Percentiles rank a stretch among this genome's conserved stretches.
Conservation (phyloP, 1,140 invertebrate genomes). For the Hycleus phaleratus region DNA sequence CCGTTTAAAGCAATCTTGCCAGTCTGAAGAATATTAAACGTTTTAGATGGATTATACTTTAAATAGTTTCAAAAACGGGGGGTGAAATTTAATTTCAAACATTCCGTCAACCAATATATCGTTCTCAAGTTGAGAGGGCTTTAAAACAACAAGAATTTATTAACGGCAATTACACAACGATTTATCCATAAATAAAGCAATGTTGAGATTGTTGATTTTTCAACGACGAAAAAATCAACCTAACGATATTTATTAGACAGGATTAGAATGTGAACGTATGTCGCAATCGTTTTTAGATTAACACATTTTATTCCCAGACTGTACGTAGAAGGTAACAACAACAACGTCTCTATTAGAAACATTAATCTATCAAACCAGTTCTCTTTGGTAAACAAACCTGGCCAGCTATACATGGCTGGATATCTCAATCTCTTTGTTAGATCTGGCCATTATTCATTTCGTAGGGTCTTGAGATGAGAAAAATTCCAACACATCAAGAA, state of each 20-base stretch:
- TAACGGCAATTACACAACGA: no score
- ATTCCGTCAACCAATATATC: slow-evolving; percentile 8
- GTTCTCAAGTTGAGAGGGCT: no score
- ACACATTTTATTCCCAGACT: slow-evolving; percentile 23
- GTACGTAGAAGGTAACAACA: slow-evolving; percentile 6
- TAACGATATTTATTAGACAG: no score
- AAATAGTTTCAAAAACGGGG: slow-evolving; percentile 4
- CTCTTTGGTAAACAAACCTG: slow-evolving; percentile 16
- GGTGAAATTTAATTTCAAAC: slow-evolving; percentile 24
- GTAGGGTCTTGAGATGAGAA: slow-evolving; percentile 15
- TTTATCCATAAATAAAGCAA: no score
- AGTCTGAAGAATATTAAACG: slow-evolving; percentile 31
- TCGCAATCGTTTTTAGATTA: slow-evolving; percentile 5
- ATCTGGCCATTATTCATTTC: slow-evolving; percentile 23
- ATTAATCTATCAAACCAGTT: slow-evolving; percentile 30
- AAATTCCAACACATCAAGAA: slow-evolving; percentile 21
- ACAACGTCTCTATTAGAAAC: slow-evolving; percentile 23
- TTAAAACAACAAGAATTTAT: no score
- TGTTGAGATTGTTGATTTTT: no score
- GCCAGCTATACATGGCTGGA: slow-evolving; percentile 18
- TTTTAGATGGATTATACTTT: slow-evolving; percentile 30
- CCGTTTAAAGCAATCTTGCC: slow-evolving; percentile 33
- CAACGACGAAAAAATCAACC: no score
- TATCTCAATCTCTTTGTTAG: slow-evolving; percentile 32
- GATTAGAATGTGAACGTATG: no score